Base-by-base conservation (phyloP, 2,113 vertebrate species). In the Macrotus californicus region DNA sequence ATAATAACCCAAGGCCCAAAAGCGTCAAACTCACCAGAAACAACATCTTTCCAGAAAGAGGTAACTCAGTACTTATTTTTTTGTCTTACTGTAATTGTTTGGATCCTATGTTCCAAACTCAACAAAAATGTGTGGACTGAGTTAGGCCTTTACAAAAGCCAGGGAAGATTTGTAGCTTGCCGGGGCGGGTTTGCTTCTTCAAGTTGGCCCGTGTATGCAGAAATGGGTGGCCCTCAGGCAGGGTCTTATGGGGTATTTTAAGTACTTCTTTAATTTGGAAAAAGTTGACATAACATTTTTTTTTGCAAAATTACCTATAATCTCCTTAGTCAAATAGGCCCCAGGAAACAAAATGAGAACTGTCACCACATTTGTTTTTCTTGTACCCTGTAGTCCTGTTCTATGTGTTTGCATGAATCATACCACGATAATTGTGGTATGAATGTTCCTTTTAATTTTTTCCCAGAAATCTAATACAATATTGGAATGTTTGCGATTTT, bases 11-110 rank as follows among this genome's bases (percentile, higher is more conserved):
- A 16, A 95, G 98, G 12, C 99, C 99, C 61, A 98, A 98, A 96
- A 99, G 95, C 1, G 97, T 99, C 95, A 99, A 98, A 96, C 98
- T 99, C 39, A 99, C 98, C 93, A 99, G 98, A 97, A 99, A 97
- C 96, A 99, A 98, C 36, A 80, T 98, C 79, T 99, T 99, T 94
- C 99, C 99, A 18, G 98, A 99, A 92, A 98, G 94, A 99, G 99
- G 99, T 99, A 93, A 92, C 66, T 73, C 34, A 48, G 77, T 86
- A n/a, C 54, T 59, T 64, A 94, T 64, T 77, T 41, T 95, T 92
- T 52, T 36, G 7, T 87, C 94, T 94, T 64, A 18, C 24, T 87
- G 1, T 67, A 43, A 41, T 48, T 64, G 22, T 95, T 91, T 93
- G 50, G 54, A 87, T 77, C 21, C 36, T 4, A 0, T 69, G 39